Conservation (phyloP, 1,140 invertebrate genomes). For the Calephelis virginiensis region DNA sequence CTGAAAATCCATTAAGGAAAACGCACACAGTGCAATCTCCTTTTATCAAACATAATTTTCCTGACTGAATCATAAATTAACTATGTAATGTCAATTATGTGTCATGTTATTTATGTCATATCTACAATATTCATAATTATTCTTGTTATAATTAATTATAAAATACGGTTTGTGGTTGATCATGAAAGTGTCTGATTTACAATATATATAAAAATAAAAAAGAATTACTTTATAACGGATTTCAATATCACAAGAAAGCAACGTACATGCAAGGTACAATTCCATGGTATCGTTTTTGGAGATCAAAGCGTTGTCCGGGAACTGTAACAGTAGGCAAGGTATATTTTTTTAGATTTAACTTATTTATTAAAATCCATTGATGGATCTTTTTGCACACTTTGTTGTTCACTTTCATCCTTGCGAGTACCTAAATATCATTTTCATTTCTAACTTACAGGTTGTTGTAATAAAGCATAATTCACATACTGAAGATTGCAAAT, state of each 20-base stretch:
- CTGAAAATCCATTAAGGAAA: too few species aligned
- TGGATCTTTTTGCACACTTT: background rate
- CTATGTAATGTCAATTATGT: too few species aligned
- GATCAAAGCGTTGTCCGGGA: conserved; percentile 7
- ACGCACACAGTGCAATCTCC: too few species aligned
- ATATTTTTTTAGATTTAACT: background rate
- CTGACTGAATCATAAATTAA: too few species aligned
- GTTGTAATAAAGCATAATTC: background rate
- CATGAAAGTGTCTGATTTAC: background rate
- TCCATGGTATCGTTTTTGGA: conserved; percentile 12
- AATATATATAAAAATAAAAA: conserved; percentile 5
- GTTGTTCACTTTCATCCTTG: background rate
- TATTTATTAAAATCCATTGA: conserved; percentile 2
- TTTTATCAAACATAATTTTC: too few species aligned
- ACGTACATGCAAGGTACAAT: conserved; percentile 3
- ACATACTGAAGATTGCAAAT: conserved; percentile 6
- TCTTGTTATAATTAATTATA: background rate
- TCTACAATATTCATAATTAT: too few species aligned
- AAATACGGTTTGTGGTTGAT: conserved; percentile 1
- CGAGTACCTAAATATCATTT: background rate
- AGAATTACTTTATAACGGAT: too few species aligned
- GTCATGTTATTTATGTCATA: too few species aligned
- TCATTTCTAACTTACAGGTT: conserved; percentile 13
- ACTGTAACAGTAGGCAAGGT: conserved; percentile 6
- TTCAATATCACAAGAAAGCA: background rate